Evolutionary conservation across 2,797 vertebrate species (phyloP).

Genomic region (Masticophis lateralis): DNA sequence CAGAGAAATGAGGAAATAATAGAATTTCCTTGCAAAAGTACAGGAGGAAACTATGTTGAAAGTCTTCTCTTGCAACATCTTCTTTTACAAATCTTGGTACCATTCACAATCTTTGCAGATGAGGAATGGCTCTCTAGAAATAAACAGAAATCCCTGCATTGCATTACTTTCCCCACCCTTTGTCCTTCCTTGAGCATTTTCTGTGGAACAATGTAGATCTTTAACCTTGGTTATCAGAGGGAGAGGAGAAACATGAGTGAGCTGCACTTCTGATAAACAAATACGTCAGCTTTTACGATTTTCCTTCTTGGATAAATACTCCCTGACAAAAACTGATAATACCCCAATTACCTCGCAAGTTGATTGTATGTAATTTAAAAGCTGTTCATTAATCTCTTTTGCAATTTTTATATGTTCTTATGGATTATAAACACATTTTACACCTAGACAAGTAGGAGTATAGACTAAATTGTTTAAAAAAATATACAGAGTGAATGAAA

Average conservation of each 20-base stretch:
- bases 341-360: not conserved
- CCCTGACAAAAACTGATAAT: too few species aligned
- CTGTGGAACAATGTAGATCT: not conserved
- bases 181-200: not conserved
- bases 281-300: not conserved
- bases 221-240: not conserved
- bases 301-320: not conserved
- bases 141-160: not conserved
- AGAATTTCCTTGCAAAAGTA: not conserved
- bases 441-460: not conserved
- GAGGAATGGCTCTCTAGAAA: not conserved
- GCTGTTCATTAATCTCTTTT: not conserved
- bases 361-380: not conserved
- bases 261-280: not conserved
- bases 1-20: not conserved
- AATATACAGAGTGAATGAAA: not conserved
- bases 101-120: not conserved
- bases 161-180: not conserved
- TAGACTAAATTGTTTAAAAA: not conserved
- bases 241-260: not conserved
- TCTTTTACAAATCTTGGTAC: not conserved
- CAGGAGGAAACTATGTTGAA: not conserved
- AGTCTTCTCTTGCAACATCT: not conserved
- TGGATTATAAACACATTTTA: not conserved
- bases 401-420: not conserved